These are phyloP conservation scores for Tadarida brasiliensis DNA, from an alignment of 2,797 vertebrate species.

Conservation along the genomic window DNA sequence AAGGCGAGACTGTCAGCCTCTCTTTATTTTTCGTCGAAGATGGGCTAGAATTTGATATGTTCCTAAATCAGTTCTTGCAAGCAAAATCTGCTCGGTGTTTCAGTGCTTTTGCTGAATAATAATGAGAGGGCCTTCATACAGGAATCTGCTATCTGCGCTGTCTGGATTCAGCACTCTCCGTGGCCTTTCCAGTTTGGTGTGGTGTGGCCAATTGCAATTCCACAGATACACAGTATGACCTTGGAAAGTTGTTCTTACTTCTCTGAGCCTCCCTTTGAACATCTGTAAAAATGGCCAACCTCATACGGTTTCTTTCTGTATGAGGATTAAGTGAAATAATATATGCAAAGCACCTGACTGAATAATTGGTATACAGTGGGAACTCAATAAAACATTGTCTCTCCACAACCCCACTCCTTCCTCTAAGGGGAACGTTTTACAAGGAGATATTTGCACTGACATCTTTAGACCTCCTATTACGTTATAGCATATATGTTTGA, in stretches of 20 bases:
- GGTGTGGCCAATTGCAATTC: background rate
- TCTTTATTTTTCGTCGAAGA: constrained; percentile 57
- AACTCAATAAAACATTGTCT: background rate
- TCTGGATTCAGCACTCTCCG: constrained; percentile 10
- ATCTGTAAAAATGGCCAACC: background rate
- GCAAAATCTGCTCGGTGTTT: constrained; percentile 24
- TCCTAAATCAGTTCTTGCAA: constrained; percentile 63
- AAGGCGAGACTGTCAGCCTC: constrained; percentile 39
- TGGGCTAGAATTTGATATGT: constrained; percentile 57
- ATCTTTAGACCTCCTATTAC: background rate
- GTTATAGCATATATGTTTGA: background rate
- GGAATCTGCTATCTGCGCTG: background rate
- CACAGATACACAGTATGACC: constrained; percentile 5
- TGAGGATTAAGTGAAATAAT: constrained; percentile 34
- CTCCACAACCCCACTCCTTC: background rate
- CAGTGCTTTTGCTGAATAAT: constrained; percentile 54
- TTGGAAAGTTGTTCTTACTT: constrained; percentile 49
- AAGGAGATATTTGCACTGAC: background rate
- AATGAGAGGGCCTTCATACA: constrained; percentile 40
- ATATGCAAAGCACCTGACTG: background rate
- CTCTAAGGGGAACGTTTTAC: background rate
- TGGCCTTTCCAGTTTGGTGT: constrained; percentile 10
- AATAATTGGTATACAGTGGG: background rate
- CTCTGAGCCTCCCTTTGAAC: background rate
- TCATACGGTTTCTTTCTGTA: background rate